These are phyloP conservation scores for Tympanuchus pallidicinctus DNA, from an alignment of 2,113 vertebrate species.

Conservation along the genomic window DNA sequence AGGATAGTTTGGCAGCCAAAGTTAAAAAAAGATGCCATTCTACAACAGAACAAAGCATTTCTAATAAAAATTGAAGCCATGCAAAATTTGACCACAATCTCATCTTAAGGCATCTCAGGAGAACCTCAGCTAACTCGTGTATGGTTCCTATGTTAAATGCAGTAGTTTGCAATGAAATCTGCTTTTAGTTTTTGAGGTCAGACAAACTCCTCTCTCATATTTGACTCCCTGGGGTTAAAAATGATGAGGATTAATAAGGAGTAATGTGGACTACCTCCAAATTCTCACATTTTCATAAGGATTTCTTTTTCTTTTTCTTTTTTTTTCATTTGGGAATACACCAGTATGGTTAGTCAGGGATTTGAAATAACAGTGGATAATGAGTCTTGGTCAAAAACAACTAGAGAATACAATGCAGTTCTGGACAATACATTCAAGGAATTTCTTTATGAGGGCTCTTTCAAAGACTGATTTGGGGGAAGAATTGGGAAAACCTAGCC, in stretches of 20 bases:
- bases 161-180: neutral
- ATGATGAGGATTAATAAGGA: neutral
- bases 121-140: neutral
- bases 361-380: neutral
- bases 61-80: neutral
- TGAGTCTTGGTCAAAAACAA: neutral
- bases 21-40: neutral
- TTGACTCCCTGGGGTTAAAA: neutral
- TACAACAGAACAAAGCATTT: neutral
- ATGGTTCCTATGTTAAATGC: neutral
- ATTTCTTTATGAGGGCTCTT: neutral
- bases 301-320: neutral
- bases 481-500: neutral
- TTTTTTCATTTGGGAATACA: neutral
- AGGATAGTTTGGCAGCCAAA: neutral
- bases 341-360: neutral
- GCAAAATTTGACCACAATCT: neutral
- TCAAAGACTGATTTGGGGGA: neutral
- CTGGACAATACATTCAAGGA: neutral
- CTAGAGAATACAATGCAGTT: neutral
- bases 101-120: neutral
- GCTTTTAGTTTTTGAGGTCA: neutral
- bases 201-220: neutral
- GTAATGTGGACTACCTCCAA: neutral
- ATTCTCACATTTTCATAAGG: neutral